Conservation (phyloP, 2,888 invertebrate genomes). For the Xestoiulus laeticollis region DNA sequence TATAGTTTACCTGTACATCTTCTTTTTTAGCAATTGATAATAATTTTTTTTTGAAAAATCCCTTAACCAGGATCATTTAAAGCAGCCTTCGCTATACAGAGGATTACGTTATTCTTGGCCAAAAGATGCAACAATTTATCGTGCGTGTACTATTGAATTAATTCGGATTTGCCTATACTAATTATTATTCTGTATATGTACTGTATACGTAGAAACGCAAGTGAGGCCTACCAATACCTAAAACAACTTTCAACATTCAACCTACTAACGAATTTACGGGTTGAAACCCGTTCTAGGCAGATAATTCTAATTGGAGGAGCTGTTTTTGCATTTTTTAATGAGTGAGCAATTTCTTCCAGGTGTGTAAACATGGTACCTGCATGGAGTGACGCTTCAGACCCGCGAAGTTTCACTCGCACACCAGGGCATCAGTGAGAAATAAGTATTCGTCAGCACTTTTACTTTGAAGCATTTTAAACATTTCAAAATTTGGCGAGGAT, state of each 20-base stretch:
- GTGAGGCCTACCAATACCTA: not conserved
- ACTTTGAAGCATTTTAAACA: not conserved
- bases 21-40: too few species aligned
- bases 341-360: not conserved
- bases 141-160: not conserved
- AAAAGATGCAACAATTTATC: not conserved
- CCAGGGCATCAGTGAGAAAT: not conserved
- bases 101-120: not conserved
- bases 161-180: not conserved
- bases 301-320: not conserved
- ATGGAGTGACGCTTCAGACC: not conserved
- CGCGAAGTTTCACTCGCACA: not conserved
- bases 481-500: not conserved
- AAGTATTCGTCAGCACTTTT: conserved; percentile 2
- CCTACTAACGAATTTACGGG: conserved; percentile 7
- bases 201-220: not conserved
- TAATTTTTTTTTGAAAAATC: too few species aligned
- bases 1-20: too few species aligned
- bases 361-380: not conserved
- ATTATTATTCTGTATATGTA: not conserved
- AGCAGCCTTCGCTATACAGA: not conserved
- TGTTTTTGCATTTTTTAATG: conserved; percentile 12
- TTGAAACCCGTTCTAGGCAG: not conserved
- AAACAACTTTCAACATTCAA: conserved; percentile 12
- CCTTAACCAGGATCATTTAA: too few species aligned